Conservation (phyloP, 92 coral and sea anemone species). For the Metridium senile region DNA sequence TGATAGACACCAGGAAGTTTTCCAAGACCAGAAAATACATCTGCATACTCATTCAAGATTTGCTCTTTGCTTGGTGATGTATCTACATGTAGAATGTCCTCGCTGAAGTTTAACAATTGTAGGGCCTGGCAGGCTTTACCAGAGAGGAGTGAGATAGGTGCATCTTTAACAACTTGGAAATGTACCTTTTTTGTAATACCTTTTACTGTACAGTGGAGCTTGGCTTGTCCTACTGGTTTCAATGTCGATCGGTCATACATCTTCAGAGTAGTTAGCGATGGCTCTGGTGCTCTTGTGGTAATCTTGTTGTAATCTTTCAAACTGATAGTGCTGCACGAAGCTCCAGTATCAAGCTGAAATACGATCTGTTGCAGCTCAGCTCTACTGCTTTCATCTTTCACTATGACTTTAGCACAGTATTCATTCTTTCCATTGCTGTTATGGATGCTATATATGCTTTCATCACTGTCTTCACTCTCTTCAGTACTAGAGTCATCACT, state of each 20-base stretch:
- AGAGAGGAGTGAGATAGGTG: slow-evolving; percentile 19
- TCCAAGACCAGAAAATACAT: slow-evolving; percentile 64
- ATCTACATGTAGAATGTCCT: slow-evolving; percentile 9
- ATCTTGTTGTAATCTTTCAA: slow-evolving; percentile 36
- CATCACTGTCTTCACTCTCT: slow-evolving; percentile 59
- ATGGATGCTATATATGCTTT: slow-evolving; percentile 19
- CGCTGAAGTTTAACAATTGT: slow-evolving; percentile 22
- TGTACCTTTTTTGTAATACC: slow-evolving; percentile 31
- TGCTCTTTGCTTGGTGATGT: slow-evolving; percentile 36
- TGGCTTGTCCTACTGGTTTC: slow-evolving; percentile 31
- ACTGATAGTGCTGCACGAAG: slow-evolving; percentile 48
- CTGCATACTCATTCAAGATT: slow-evolving; percentile 36
- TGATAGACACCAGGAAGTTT: slow-evolving; percentile 53
- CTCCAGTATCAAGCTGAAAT: slow-evolving; percentile 44
- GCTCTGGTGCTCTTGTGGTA: slow-evolving; percentile 31
- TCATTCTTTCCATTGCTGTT: not conserved
- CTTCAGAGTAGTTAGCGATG: slow-evolving; percentile 26
- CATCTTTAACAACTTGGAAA: slow-evolving; percentile 38
- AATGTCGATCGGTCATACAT: slow-evolving; percentile 28
- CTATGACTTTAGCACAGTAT: slow-evolving; percentile 19
- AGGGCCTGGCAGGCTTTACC: slow-evolving; percentile 29
- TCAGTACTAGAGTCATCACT: too few relatives aligned
- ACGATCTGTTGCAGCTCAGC: not conserved
- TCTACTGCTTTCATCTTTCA: not conserved
- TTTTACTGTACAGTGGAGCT: slow-evolving; percentile 33